These are phyloP conservation scores for Bacillus rossius DNA, from an alignment of 1,140 invertebrate species.

Conservation along the genomic window DNA sequence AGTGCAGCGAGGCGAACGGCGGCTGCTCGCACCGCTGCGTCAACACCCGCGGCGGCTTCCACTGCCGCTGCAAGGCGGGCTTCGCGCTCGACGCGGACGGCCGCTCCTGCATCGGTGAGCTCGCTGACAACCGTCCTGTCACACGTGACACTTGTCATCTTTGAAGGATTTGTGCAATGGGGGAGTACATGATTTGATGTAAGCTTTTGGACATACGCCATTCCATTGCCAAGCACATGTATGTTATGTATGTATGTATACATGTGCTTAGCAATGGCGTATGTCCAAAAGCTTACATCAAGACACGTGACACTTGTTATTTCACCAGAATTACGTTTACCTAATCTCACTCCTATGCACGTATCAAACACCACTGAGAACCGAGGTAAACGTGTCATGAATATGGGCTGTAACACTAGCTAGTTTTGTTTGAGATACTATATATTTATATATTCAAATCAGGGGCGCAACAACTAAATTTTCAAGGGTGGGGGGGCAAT, in stretches of 20 bases:
- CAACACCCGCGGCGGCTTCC: constrained; percentile 39
- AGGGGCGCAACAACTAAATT: no score
- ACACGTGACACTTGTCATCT: not conserved
- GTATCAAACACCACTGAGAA: no score
- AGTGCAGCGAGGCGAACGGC: constrained; percentile 44
- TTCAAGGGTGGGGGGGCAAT: no score
- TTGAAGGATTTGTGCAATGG: not conserved
- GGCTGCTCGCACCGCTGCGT: constrained; percentile 43
- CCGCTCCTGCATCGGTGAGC: constrained; percentile 8
- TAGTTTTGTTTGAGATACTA: no score
- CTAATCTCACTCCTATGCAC: not conserved
- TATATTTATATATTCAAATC: no score
- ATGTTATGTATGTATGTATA: no score
- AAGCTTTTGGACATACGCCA: no score
- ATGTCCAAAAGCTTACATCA: no score
- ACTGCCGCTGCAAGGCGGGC: constrained; percentile 36
- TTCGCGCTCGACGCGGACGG: constrained; percentile 10
- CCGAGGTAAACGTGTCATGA: no score
- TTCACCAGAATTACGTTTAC: not conserved
- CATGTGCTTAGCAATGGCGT: no score
- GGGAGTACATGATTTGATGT: not conserved
- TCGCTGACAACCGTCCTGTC: not conserved
- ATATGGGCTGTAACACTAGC: no score
- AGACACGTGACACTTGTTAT: not conserved
- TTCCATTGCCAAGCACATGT: no score